A percentile compares a stretch with the other conserved stretches of the same genome.
phyloP scores from a whole-genome alignment of 1,140 invertebrate genomes.

The Drosophila guanche region DNA sequence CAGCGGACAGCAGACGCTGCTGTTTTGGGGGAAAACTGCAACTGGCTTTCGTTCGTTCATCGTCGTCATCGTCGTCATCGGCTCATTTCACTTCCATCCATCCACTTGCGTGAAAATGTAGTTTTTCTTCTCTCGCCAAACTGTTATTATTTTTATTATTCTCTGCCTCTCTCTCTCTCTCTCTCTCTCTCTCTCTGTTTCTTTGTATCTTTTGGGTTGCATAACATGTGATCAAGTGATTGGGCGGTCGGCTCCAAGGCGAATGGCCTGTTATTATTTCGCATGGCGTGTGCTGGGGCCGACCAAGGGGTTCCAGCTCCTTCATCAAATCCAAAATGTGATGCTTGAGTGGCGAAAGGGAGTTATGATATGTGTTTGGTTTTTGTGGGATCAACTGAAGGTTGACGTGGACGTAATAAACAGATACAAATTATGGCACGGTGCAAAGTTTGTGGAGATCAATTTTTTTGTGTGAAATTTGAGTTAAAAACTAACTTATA shows the following conservation, averaged over 20 bases:
- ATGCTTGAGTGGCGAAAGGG: constrained; percentile 42
- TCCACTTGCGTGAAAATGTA: constrained; percentile 68
- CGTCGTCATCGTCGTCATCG: constrained; percentile 14
- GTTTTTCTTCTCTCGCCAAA: constrained; percentile 45
- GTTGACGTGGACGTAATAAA: no score
- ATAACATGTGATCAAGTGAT: constrained; percentile 57
- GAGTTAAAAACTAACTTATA: no score
- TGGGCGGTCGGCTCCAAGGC: constrained; percentile 31
- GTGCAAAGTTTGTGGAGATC: no score
- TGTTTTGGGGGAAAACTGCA: constrained; percentile 47
- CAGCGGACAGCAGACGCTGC: background rate
- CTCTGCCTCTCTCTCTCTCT: constrained; percentile 6
- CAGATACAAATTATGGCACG: no score
- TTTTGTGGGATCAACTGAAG: constrained; percentile 1
- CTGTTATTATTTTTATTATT: constrained; percentile 46
- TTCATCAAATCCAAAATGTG: constrained; percentile 40
- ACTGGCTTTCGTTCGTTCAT: constrained; percentile 44
- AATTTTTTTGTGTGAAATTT: no score
- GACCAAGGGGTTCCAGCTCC: constrained; percentile 36
- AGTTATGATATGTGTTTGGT: constrained; percentile 14
- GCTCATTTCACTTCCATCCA: constrained; percentile 60
- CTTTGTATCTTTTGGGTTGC: constrained; percentile 32
- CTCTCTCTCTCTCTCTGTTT: constrained; percentile 1
- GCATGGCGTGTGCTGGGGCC: constrained; percentile 46
- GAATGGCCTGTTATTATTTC: constrained; percentile 38